Percentiles rank a stretch among this genome's conserved stretches.
phyloP scores from a whole-genome alignment of 1,140 invertebrate genomes.

The Papilio glaucus region DNA sequence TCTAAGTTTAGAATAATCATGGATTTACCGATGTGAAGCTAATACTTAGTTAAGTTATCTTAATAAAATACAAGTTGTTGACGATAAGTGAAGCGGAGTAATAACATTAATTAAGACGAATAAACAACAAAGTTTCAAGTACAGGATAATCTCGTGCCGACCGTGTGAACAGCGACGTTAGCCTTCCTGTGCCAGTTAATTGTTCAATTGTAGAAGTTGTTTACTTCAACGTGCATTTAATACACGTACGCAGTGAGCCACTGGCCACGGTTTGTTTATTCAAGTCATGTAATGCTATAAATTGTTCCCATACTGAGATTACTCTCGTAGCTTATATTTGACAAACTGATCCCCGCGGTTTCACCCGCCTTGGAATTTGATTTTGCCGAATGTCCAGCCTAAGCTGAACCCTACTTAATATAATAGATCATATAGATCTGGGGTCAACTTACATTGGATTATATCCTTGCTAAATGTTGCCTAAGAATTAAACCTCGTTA shows the following conservation, averaged over 20 bases:
- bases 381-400: too few relatives aligned
- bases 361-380: too few relatives aligned
- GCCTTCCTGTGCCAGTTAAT: conserved; percentile 21
- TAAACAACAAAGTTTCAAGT: conserved; percentile 27
- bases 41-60: not conserved
- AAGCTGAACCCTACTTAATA: too few relatives aligned
- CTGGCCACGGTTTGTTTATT: not conserved
- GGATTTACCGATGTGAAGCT: too few relatives aligned
- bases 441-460: too few relatives aligned
- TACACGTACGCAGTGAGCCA: not conserved
- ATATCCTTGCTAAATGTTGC: too few relatives aligned
- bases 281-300: not conserved
- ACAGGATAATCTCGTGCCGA: conserved; percentile 24
- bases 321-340: not conserved
- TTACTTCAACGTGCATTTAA: not conserved
- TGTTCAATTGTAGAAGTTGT: conserved; percentile 7
- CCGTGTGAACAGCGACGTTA: conserved; percentile 23
- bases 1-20: too few relatives aligned
- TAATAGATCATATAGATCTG: too few relatives aligned
- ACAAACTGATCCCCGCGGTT: too few relatives aligned
- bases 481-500: too few relatives aligned
- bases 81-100: conserved; percentile 17
- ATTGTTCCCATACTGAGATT: not conserved
- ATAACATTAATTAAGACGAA: conserved; percentile 31
- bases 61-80: not conserved